Conservation (phyloP, 2,888 invertebrate species). For the Cheilosia urbana region DNA sequence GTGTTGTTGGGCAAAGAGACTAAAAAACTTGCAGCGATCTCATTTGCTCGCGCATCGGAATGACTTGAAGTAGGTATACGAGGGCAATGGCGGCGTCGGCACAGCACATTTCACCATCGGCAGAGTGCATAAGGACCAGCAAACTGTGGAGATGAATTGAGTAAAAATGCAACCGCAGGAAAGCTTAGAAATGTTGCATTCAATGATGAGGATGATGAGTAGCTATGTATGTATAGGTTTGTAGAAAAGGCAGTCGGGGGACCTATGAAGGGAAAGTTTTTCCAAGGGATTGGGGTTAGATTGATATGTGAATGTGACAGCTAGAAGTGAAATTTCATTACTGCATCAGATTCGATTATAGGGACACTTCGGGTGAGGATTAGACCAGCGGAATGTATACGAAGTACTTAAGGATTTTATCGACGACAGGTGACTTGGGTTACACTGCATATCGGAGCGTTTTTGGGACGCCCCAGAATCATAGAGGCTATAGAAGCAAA, state of each 20-base stretch:
- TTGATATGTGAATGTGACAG: not conserved
- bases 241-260: not conserved
- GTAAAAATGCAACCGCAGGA: constrained; percentile 66
- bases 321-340: constrained; percentile 56
- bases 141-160: constrained; percentile 13
- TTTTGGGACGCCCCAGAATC: too few species aligned
- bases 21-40: constrained; percentile 69
- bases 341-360: constrained; percentile 37
- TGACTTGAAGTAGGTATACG: constrained; percentile 21
- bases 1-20: constrained; percentile 23
- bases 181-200: constrained; percentile 65
- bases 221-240: not conserved
- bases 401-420: too few species aligned
- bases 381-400: too few species aligned
- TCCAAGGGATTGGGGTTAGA: not conserved
- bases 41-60: constrained; percentile 64
- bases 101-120: not conserved
- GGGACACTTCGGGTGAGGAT: not conserved
- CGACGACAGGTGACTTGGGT: too few species aligned
- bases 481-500: too few species aligned
- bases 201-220: constrained; percentile 43
- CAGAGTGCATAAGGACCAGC: not conserved
- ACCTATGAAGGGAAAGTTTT: not conserved
- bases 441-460: too few species aligned
- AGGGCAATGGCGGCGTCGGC: constrained; percentile 66